Percentiles rank a stretch among this genome's conserved stretches.
Conservation (phyloP, 2,888 invertebrate genomes). For the Eubasilissa splendida region DNA sequence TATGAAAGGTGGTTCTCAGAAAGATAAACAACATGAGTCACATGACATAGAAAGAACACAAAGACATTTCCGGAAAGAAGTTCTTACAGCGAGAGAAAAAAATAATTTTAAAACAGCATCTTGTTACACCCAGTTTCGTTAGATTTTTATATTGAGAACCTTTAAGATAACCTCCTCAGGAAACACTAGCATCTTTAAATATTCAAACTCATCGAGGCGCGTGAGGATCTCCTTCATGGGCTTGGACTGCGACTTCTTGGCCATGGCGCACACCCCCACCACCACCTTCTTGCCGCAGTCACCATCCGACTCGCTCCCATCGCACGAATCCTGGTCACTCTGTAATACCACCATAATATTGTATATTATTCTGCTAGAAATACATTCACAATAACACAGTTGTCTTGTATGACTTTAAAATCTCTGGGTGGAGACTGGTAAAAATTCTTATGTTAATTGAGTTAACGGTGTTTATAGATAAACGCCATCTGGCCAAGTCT, state of each 20-base stretch:
- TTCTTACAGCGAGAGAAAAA: neutral
- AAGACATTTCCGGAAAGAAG: neutral
- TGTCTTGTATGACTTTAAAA: neutral
- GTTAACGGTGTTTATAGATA: too few species aligned
- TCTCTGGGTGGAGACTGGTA: too few species aligned
- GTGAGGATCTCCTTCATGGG: constrained; percentile 99
- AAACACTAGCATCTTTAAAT: constrained; percentile 95
- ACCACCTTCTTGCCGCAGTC: constrained; percentile 91
- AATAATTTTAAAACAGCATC: constrained; percentile 61
- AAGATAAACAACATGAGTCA: neutral
- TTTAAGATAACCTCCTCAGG: constrained; percentile 96
- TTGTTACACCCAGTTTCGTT: constrained; percentile 69
- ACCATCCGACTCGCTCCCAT: constrained; percentile 75
- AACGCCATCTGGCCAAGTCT: too few species aligned
- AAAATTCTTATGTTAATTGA: too few species aligned
- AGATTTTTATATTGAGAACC: constrained; percentile 74
- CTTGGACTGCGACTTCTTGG: constrained; percentile 98
- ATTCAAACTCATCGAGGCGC: constrained; percentile 95
- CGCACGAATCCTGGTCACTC: constrained; percentile 85
- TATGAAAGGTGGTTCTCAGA: neutral
- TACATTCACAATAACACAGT: constrained; percentile 45
- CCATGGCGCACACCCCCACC: constrained; percentile 99
- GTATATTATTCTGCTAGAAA: neutral
- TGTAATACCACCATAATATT: constrained; percentile 62
- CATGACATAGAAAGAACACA: neutral